Evolutionary conservation across 2,888 invertebrate species (phyloP), one percentile per base, ranked within the genome.

Genomic region (Drosophila ezoana): DNA sequence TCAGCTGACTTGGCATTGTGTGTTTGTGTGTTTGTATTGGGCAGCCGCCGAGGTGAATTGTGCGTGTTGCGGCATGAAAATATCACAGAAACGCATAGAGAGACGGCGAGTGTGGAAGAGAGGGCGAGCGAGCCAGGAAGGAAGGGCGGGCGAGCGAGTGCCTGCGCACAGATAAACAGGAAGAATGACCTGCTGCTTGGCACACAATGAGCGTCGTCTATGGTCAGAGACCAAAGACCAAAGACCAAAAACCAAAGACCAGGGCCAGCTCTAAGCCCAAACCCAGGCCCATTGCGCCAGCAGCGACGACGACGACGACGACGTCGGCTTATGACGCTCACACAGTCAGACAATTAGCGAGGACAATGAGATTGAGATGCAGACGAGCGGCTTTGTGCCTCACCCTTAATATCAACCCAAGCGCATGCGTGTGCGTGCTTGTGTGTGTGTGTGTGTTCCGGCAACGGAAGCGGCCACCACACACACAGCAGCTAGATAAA

Each of bases 101-200:
- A 37, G 40, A 16, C 5, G 8, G 43, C n/a, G 51, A 4, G 40
- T 13, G 53, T 40, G 51, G 57, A 52, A 10, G 56, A 23, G 56
- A 6, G 38, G 59, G 40, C 10, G 28, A 45, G 37, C n/a, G n/a
- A 14, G 47, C 14, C 48, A 72, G 57, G 68, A 63, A 67, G 44
- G 33, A 35, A 48, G 45, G 28, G 11, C 9, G 47, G 23, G 56
- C 32, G 49, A 38, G 38, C 28, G 51, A 38, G 28, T 28, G 28
- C 28, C 28, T 14, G 67, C 28, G 54, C 57, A 58, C 52, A 74
- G 71, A 74, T 81, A 89, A 89, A 89, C 85, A 86, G 90, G 90
- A 90, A 90, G 90, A 86, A 89, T 86, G 90, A 86, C 89, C 86
- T 86, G 86, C 86, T 89, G 90, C 81, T 79, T 85, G 76, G 53